A percentile compares a stretch with the other conserved stretches of the same genome.
Conservation (phyloP, 2,888 invertebrate species). For the Agrotis puta region DNA sequence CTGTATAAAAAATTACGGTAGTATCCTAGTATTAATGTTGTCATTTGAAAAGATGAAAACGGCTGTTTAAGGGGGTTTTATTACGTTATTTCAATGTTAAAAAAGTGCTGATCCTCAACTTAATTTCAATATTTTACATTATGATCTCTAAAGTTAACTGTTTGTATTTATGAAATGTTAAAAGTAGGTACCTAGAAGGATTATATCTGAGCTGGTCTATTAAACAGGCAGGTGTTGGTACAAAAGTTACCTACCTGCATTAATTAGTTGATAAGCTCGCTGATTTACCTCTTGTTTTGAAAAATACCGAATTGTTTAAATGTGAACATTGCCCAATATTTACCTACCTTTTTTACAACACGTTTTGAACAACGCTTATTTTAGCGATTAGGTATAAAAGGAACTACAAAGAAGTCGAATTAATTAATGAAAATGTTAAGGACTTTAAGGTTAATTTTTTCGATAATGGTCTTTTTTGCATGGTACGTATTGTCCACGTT, state of each 20-base stretch:
- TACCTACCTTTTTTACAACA: background rate
- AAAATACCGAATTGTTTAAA: background rate
- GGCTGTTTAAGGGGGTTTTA: too few relatives aligned
- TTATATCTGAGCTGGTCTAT: background rate
- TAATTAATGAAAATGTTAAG: background rate
- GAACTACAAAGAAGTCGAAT: background rate
- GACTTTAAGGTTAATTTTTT: background rate
- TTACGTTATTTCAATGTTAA: too few relatives aligned
- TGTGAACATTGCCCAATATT: background rate
- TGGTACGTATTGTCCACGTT: too few relatives aligned
- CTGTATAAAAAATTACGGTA: too few relatives aligned
- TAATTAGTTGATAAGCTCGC: slow-evolving; percentile 3
- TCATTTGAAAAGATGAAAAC: too few relatives aligned
- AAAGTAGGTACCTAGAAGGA: too few relatives aligned
- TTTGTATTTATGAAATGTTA: too few relatives aligned
- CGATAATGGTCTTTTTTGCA: too few relatives aligned
- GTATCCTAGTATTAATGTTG: too few relatives aligned
- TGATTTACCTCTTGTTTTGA: background rate
- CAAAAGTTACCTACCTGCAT: background rate
- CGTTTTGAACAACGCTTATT: background rate
- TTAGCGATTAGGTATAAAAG: background rate
- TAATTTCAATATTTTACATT: too few relatives aligned
- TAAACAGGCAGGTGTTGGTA: background rate
- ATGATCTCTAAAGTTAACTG: too few relatives aligned
- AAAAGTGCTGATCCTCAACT: too few relatives aligned